Evolutionary conservation across 2,113 vertebrate species (phyloP).

Genomic region (Zapornia atra): DNA sequence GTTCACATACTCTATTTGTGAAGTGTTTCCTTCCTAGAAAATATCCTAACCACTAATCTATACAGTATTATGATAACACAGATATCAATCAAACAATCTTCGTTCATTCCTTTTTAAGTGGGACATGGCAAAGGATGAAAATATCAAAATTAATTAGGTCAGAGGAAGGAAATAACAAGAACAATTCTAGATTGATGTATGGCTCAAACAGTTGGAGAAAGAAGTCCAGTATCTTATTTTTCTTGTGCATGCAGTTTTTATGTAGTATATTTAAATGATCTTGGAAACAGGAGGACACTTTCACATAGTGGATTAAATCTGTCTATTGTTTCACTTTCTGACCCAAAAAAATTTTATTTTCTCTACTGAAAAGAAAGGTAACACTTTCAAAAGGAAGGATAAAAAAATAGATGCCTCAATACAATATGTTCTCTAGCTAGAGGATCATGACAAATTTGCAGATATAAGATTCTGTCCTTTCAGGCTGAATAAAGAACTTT

Average conservation of each 20-base stretch:
- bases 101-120: background rate
- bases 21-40: background rate
- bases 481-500: background rate
- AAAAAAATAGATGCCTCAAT: background rate
- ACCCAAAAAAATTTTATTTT: background rate
- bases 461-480: background rate
- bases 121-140: background rate
- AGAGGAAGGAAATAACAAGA: background rate
- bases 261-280: background rate
- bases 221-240: background rate
- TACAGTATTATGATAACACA: background rate
- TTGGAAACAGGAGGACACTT: background rate
- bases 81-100: background rate
- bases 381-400: background rate
- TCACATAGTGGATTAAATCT: background rate
- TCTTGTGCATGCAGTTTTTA: background rate
- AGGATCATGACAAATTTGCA: background rate
- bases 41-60: background rate
- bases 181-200: background rate
- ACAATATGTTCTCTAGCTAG: background rate
- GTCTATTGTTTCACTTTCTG: background rate
- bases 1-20: background rate
- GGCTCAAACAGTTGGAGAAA: background rate
- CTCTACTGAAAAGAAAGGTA: background rate
- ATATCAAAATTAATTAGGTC: background rate